Evolutionary conservation across 2,888 invertebrate genomes (phyloP).

Genomic region (Resseliella maxima): DNA sequence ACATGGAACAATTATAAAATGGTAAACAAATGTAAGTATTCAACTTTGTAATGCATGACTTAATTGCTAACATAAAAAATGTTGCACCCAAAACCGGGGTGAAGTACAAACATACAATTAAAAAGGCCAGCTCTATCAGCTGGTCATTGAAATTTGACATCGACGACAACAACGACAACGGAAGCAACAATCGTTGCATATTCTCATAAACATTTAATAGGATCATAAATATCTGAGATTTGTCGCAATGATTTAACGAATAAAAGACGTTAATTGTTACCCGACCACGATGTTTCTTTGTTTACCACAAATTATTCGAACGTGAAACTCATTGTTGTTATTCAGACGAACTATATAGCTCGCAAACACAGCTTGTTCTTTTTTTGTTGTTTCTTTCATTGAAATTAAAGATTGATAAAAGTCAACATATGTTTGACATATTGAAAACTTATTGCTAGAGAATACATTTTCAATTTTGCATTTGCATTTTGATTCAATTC

Average conservation of each 20-base stretch:
- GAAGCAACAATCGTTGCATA: conserved; percentile 14
- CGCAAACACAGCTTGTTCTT: no score
- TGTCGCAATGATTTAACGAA: conserved; percentile 28
- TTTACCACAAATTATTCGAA: neutral
- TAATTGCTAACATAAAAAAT: conserved; percentile 18
- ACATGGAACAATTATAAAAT: neutral
- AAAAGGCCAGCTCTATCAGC: neutral
- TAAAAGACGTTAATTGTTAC: conserved; percentile 26
- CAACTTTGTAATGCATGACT: neutral
- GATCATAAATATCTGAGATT: conserved; percentile 9
- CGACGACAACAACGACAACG: neutral
- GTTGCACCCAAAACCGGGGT: neutral
- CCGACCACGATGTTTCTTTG: neutral
- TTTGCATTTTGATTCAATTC: neutral
- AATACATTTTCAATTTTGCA: neutral
- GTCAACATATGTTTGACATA: conserved; percentile 44
- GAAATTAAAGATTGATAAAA: neutral
- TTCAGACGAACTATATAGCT: neutral
- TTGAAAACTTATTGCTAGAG: conserved; percentile 43
- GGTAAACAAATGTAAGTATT: neutral
- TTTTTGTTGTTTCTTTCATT: neutral
- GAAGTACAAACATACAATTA: neutral
- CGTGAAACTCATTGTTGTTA: neutral
- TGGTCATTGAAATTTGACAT: neutral
- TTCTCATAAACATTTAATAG: neutral